These are phyloP conservation scores for Carassius carassius DNA, from an alignment of 2,113 vertebrate species.

Conservation along the genomic window DNA sequence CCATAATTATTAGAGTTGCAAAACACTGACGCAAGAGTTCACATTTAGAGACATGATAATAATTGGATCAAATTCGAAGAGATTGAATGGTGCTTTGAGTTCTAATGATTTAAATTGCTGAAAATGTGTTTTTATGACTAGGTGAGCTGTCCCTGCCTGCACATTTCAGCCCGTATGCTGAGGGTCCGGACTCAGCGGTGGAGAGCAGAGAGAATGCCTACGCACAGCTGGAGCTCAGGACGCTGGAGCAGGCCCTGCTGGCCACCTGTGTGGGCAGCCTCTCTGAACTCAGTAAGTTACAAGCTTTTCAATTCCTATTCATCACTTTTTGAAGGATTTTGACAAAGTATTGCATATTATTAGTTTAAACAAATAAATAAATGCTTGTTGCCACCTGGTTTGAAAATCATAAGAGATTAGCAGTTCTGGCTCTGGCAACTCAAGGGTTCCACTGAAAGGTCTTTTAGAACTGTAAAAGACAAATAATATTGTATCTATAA, in stretches of 20 bases:
- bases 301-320: not conserved
- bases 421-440: not conserved
- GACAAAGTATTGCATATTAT: not conserved
- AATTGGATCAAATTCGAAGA: not conserved
- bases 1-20: not conserved
- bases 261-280: constrained; percentile 92
- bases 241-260: constrained; percentile 88
- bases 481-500: not conserved
- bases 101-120: constrained; percentile 42
- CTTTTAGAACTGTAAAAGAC: not conserved
- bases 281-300: constrained; percentile 89
- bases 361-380: not conserved
- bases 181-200: constrained; percentile 61
- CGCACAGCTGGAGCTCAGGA: constrained; percentile 87
- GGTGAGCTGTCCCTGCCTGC: constrained; percentile 89
- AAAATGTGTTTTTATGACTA: constrained; percentile 72
- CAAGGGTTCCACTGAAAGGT: not conserved
- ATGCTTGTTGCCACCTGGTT: not conserved
- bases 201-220: constrained; percentile 83
- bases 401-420: not conserved
- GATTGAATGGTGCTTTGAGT: not conserved
- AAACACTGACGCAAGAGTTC: not conserved
- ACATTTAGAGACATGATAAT: not conserved
- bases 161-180: constrained; percentile 82
- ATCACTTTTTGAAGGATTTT: not conserved